Conservation (phyloP, 2,888 invertebrate genomes). For the Melipona bicolor region DNA sequence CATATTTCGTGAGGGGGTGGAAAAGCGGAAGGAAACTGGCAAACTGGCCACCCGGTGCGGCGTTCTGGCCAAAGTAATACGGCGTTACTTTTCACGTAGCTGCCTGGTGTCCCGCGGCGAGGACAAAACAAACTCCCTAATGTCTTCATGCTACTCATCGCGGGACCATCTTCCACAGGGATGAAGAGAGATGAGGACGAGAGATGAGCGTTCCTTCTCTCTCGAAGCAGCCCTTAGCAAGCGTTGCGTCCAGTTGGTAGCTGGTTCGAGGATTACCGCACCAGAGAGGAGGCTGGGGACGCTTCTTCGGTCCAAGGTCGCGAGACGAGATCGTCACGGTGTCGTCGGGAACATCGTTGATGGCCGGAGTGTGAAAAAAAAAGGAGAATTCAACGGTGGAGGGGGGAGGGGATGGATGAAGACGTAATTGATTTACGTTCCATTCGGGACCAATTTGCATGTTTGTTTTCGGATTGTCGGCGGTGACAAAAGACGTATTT, state of each 20-base stretch:
- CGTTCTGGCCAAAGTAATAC: constrained; percentile 61
- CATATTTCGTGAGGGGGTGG: constrained; percentile 45
- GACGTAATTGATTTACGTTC: constrained; percentile 55
- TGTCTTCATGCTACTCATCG: constrained; percentile 79
- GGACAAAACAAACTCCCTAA: constrained; percentile 80
- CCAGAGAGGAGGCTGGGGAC: constrained; percentile 3
- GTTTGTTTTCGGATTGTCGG: constrained; percentile 43
- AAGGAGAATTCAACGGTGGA: constrained; percentile 8
- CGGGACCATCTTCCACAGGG: constrained; percentile 30
- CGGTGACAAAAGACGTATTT: not conserved
- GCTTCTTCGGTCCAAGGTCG: constrained; percentile 38
- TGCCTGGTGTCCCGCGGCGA: constrained; percentile 68
- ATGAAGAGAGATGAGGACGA: constrained; percentile 1
- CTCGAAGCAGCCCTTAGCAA: not conserved
- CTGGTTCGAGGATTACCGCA: constrained; percentile 56
- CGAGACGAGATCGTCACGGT: constrained; percentile 49
- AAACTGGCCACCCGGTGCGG: constrained; percentile 38
- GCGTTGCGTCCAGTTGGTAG: constrained; percentile 59
- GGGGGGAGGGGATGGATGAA: constrained; percentile 25
- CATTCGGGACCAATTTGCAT: constrained; percentile 8
- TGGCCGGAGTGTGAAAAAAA: constrained; percentile 48
- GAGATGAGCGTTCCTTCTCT: not conserved
- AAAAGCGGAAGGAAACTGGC: constrained; percentile 54
- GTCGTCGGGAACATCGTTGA: constrained; percentile 33
- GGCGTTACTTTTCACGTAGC: constrained; percentile 67